A percentile compares a stretch with the other conserved stretches of the same genome.
These are phyloP conservation scores for Microtus pennsylvanicus DNA, from an alignment of 2,113 vertebrate species.

Conservation along the genomic window DNA sequence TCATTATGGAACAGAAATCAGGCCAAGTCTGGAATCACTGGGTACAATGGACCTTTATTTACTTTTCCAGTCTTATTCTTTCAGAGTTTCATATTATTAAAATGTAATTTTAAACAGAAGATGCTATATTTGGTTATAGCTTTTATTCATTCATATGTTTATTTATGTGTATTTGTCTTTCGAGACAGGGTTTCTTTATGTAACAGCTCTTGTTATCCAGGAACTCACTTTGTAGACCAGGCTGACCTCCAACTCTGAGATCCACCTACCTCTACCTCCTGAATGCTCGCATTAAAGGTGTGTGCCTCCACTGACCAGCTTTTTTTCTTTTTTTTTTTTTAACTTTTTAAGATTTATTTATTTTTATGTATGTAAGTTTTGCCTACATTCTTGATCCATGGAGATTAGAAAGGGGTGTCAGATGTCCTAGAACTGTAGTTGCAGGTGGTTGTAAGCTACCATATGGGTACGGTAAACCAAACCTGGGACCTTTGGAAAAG, in stretches of 20 bases:
- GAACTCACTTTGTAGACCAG: too few relatives aligned
- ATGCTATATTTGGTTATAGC: not conserved
- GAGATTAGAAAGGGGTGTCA: not conserved
- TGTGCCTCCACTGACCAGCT: not conserved
- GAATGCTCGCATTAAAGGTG: not conserved
- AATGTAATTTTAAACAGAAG: slow-evolving; percentile 28
- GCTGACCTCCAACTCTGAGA: too few relatives aligned
- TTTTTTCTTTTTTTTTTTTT: not conserved
- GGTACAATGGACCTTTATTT: slow-evolving; percentile 85
- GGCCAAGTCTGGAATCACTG: slow-evolving; percentile 92
- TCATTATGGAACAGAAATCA: slow-evolving; percentile 94
- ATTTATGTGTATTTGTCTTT: too few relatives aligned
- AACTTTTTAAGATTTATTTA: not conserved
- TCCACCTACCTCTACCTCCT: too few relatives aligned
- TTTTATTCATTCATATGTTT: not conserved
- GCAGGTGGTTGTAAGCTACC: not conserved
- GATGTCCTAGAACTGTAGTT: not conserved
- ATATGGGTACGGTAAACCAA: not conserved
- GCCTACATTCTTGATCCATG: not conserved
- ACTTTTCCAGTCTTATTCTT: slow-evolving; percentile 53
- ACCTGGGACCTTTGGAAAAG: not conserved
- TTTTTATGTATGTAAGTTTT: not conserved
- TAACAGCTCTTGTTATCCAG: too few relatives aligned
- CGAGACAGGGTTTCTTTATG: too few relatives aligned
- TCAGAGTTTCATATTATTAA: slow-evolving; percentile 13